Base-by-base conservation (phyloP, 1,140 invertebrate species). In the Matsumurasca onukii region DNA sequence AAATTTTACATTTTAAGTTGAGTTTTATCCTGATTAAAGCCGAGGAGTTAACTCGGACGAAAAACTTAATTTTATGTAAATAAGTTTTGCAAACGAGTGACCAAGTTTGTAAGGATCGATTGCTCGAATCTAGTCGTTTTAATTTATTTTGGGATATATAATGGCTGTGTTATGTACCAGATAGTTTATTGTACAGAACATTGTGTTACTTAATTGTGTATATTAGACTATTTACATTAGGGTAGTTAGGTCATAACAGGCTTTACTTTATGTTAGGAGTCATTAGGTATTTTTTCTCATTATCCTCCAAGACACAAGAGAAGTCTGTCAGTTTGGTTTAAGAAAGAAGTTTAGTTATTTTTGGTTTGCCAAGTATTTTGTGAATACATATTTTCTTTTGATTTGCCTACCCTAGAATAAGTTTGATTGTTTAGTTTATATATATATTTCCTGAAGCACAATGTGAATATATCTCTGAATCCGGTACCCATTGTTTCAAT, bases 101-200 rank as follows among this genome's bases (percentile, higher is more conserved):
- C 55, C 55, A 27, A 29, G 55, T 22, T 59, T 59, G 55, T 9
- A 17, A 27, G 25, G 55, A 39, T 39, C 34, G 25, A 59, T 52
- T 52, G 55, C 13, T 59, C 55, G 66, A 68, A 59, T 68, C 66
- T 59, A 68, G 62, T 65, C 62, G 62, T 65, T 65, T 65, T 65
- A 30, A 65, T 65, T 65, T 65, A 65, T 65, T 65, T 65, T 45
- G 62, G 62, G 62, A 65, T 65, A 65, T 63, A 63, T 64, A 69
- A 69, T 64, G 67, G 67, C 67, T 69, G 67, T 69, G 67, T 70
- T 59, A 49, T 62, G 55, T 66, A 67, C 69, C 64, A 70, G 52
- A 62, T 59, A 59, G 55, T 59, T 59, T 52, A 52, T 52, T 59
- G 55, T 59, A 59, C 55, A 59, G 55, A 12, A 22, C 5, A 29